Evolutionary conservation across 2,113 vertebrate species (phyloP).

Genomic region (Talpa occidentalis): DNA sequence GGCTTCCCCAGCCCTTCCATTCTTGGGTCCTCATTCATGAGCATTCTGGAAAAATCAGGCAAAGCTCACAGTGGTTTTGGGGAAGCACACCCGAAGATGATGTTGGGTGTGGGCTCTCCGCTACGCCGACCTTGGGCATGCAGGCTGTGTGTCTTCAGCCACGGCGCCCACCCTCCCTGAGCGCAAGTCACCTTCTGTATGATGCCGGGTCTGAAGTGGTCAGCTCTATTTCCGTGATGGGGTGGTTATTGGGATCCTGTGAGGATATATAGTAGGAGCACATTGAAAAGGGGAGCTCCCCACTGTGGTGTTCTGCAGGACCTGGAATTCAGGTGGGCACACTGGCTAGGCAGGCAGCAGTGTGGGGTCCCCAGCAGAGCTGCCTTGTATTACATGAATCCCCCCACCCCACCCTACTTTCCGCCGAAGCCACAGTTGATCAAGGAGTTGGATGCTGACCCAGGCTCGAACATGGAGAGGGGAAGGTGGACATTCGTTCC

Average conservation of each 20-base stretch:
- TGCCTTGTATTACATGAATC: accelerated
- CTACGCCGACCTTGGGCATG: not conserved
- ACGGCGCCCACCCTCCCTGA: not conserved
- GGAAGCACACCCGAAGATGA: not conserved
- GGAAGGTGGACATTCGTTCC: not conserved
- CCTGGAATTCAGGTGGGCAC: not conserved
- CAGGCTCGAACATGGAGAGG: too few species aligned
- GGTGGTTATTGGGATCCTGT: not conserved
- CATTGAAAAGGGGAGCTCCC: not conserved
- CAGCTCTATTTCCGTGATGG: not conserved
- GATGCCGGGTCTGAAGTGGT: not conserved
- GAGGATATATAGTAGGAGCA: not conserved
- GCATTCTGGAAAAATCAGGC: not conserved
- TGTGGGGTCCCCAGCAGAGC: not conserved
- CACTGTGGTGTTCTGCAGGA: not conserved
- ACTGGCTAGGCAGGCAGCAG: too few species aligned
- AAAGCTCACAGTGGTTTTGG: not conserved
- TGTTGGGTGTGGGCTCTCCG: not conserved
- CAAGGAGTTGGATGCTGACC: not conserved
- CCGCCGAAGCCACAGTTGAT: not conserved
- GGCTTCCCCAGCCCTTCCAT: not conserved
- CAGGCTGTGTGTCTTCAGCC: not conserved
- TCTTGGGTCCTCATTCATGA: not conserved
- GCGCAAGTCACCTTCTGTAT: not conserved
- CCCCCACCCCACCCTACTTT: too few species aligned